phyloP scores from a whole-genome alignment of 2,797 vertebrate species.

The Leptodactylus fallax region DNA sequence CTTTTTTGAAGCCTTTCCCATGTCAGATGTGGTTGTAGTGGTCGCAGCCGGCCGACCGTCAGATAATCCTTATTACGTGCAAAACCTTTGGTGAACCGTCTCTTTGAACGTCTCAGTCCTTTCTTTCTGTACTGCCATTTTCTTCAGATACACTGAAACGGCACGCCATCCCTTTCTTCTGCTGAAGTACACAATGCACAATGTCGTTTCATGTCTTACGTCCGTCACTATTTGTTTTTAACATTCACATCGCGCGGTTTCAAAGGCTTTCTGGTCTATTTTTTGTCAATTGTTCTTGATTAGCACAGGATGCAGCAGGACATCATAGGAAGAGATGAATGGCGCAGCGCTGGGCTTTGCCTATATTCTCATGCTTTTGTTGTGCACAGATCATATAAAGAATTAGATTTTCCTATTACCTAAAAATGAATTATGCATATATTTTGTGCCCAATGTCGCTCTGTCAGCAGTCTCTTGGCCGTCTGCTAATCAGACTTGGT shows the following conservation, averaged over 20 bases:
- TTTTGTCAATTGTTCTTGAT: conserved; percentile 31
- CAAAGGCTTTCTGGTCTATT: conserved; percentile 40
- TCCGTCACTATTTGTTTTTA: conserved; percentile 31
- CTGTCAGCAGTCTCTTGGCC: conserved; percentile 19
- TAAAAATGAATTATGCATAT: conserved; percentile 35
- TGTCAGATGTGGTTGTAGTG: conserved; percentile 31
- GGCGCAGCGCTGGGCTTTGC: background rate
- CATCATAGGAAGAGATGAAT: conserved; percentile 35
- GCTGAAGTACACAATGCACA: conserved; percentile 20
- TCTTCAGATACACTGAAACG: conserved; percentile 11
- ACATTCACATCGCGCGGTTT: background rate
- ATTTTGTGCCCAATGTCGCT: conserved; percentile 21
- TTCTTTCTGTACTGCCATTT: conserved; percentile 24
- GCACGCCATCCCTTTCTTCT: conserved; percentile 48
- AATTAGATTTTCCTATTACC: conserved; percentile 42
- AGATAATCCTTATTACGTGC: conserved; percentile 47
- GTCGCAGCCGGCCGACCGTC: conserved; percentile 28
- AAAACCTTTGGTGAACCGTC: conserved; percentile 30
- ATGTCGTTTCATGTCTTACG: conserved; percentile 32
- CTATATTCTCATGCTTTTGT: conserved; percentile 8
- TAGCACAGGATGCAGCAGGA: conserved; percentile 19
- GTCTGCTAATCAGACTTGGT: conserved; percentile 10
- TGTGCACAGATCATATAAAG: conserved; percentile 9
- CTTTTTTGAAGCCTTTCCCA: conserved; percentile 40
- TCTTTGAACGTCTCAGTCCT: conserved; percentile 45